phyloP scores from a whole-genome alignment of 2,113 vertebrate species.

The Mirounga angustirostris region DNA sequence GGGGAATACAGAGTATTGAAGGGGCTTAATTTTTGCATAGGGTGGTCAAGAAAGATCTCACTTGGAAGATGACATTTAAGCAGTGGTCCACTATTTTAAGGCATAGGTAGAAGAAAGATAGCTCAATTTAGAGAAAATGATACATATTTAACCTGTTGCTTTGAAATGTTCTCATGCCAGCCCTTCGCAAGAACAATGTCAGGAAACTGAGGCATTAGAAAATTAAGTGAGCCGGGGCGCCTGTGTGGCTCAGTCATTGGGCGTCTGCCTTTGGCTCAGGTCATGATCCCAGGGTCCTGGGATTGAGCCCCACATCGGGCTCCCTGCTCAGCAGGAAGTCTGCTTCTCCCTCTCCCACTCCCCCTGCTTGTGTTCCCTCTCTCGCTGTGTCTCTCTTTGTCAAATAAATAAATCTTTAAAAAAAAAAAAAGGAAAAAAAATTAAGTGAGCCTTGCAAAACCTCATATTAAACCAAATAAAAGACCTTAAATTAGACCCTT shows the following conservation, averaged over 20 bases:
- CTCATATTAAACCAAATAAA: not conserved
- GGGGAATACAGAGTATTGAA: not conserved
- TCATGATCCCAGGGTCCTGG: too few relatives aligned
- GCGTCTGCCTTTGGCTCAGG: too few relatives aligned
- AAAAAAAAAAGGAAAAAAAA: not conserved
- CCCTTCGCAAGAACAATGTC: not conserved
- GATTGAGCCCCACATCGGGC: too few relatives aligned
- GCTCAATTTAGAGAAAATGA: conserved; percentile 4
- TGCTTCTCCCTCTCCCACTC: too few relatives aligned
- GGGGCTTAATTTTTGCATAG: not conserved
- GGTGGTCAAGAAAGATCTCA: not conserved
- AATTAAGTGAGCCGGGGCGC: not conserved
- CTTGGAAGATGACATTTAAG: not conserved
- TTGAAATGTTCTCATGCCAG: conserved; percentile 41
- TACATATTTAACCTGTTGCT: not conserved
- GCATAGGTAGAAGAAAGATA: not conserved
- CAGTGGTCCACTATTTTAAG: not conserved
- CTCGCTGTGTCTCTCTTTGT: too few relatives aligned
- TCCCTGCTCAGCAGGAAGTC: too few relatives aligned
- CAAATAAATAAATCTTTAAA: too few relatives aligned
- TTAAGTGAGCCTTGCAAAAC: not conserved
- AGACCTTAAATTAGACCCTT: not conserved
- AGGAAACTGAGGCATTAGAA: conserved; percentile 43
- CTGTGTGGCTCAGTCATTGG: too few relatives aligned
- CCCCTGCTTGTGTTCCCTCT: too few relatives aligned